These are phyloP conservation scores for Struthidea cinerea DNA, from an alignment of 2,113 vertebrate genomes.

Conservation along the genomic window DNA sequence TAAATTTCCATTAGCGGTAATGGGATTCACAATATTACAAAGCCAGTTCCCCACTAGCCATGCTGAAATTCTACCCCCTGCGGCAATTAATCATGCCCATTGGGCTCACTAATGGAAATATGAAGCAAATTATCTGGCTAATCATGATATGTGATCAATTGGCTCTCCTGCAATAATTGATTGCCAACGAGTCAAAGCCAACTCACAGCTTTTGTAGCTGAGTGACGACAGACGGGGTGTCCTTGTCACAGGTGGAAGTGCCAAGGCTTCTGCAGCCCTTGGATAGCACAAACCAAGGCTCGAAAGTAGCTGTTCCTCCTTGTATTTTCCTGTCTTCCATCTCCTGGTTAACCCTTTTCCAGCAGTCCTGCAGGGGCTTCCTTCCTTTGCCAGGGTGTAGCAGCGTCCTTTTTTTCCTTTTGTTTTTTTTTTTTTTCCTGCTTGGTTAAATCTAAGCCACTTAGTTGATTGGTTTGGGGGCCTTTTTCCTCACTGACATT, in stretches of 20 bases:
- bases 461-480: not conserved
- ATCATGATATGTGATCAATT: conserved; percentile 27
- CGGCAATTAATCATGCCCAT: conserved; percentile 13
- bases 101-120: conserved; percentile 47
- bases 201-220: not conserved
- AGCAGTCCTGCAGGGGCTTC: not conserved
- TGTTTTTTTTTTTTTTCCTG: not conserved
- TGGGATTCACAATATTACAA: conserved; percentile 28
- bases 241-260: not conserved
- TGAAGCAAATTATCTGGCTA: conserved; percentile 39
- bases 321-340: not conserved
- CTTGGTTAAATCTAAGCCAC: not conserved
- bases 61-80: conserved; percentile 35
- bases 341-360: not conserved
- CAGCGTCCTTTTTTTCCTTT: too few relatives aligned
- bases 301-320: not conserved
- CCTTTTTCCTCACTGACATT: not conserved
- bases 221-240: not conserved
- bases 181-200: not conserved
- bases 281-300: rapidly evolving
- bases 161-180: not conserved
- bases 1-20: conserved; percentile 59
- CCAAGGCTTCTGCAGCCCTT: not conserved
- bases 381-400: not conserved
- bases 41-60: conserved; percentile 8